Conservation (phyloP, 2,888 invertebrate genomes). For the Tenthredo notha region DNA sequence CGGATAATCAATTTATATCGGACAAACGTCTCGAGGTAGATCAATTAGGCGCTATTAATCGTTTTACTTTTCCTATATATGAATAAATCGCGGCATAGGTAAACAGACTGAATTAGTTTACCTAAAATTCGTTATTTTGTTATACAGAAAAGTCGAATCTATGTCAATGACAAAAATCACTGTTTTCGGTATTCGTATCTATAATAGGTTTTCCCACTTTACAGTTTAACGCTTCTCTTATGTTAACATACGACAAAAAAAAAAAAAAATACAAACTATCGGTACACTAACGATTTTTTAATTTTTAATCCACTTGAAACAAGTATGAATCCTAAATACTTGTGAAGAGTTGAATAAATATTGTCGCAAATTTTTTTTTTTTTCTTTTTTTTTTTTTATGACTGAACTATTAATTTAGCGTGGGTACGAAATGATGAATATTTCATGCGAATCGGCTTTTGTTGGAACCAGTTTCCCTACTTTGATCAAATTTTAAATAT, state of each 20-base stretch:
- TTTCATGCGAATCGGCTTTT: no score
- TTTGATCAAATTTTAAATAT: no score
- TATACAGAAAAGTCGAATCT: neutral
- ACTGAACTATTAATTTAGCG: no score
- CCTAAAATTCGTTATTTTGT: neutral
- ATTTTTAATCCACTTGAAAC: no score
- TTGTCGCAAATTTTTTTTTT: no score
- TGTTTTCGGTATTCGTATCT: neutral
- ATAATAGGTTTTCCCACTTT: neutral
- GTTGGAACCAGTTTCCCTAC: no score
- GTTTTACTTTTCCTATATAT: neutral
- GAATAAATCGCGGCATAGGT: neutral
- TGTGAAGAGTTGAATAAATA: no score
- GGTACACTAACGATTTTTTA: no score
- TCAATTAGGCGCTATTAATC: neutral
- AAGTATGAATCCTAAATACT: no score
- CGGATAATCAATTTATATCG: constrained; percentile 21
- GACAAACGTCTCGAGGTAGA: neutral
- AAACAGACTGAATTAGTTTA: neutral
- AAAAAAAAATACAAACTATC: neutral
- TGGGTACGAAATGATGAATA: no score
- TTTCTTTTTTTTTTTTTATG: no score
- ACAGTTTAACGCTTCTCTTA: neutral
- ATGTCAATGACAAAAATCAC: constrained; percentile 3
- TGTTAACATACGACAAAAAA: neutral